Percentiles rank a stretch among this genome's conserved stretches.
Evolutionary conservation across 2,888 invertebrate species (phyloP).

Genomic region (Drosophila putrida): DNA sequence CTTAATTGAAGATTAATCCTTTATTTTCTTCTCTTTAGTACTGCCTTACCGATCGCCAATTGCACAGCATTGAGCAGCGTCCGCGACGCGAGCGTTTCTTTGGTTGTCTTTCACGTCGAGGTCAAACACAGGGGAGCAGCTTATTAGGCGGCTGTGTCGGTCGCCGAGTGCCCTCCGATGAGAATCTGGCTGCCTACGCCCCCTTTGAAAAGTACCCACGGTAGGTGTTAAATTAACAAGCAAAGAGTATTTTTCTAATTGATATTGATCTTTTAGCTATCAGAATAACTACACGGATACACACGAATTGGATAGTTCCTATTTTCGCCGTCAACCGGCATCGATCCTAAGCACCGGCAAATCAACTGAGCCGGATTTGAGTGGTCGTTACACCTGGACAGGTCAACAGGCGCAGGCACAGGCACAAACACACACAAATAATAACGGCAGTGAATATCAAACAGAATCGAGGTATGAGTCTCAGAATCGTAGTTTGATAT

Average conservation of each 20-base stretch:
- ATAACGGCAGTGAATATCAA: conserved; percentile 59
- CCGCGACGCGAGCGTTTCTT: conserved; percentile 89
- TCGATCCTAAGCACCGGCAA: conserved; percentile 89
- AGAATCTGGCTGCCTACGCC: conserved; percentile 93
- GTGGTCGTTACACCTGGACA: conserved; percentile 66
- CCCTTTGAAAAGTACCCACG: conserved; percentile 92
- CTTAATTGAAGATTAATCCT: too few relatives aligned
- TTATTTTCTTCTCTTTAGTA: conserved; percentile 86
- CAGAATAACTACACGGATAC: conserved; percentile 79
- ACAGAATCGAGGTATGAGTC: conserved; percentile 80
- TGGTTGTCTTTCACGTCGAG: conserved; percentile 91
- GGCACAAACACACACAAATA: too few relatives aligned
- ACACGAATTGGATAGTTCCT: conserved; percentile 92
- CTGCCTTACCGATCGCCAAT: conserved; percentile 95
- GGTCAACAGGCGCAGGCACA: conserved; percentile 57
- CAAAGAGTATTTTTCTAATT: too few relatives aligned
- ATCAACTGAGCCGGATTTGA: conserved; percentile 60
- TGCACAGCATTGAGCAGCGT: conserved; percentile 91
- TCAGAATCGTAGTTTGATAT: conserved; percentile 1
- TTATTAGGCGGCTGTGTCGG: conserved; percentile 95
- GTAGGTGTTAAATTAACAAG: too few relatives aligned
- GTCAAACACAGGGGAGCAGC: conserved; percentile 86
- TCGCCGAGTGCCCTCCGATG: conserved; percentile 94
- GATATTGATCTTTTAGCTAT: conserved; percentile 58
- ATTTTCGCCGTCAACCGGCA: conserved; percentile 92